phyloP scores from a whole-genome alignment of 2,888 invertebrate species.

The Apotomis turbidana region DNA sequence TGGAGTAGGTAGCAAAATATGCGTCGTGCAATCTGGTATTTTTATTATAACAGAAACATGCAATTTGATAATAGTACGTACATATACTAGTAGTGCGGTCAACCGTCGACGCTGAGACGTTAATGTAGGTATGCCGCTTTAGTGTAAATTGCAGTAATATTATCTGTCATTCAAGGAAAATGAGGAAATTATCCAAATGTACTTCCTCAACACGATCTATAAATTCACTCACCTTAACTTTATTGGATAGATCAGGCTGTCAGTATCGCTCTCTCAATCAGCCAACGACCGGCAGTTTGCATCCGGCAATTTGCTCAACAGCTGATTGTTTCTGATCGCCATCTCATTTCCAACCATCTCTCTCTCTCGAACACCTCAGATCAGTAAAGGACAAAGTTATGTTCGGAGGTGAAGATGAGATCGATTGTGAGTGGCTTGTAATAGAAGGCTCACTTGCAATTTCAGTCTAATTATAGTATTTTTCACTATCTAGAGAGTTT shows the following conservation, averaged over 20 bases:
- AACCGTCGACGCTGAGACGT: background rate
- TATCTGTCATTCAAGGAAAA: slow-evolving; percentile 25
- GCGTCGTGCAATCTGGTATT: too few species aligned
- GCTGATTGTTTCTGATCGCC: slow-evolving; percentile 41
- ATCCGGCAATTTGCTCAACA: slow-evolving; percentile 45
- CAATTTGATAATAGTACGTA: too few species aligned
- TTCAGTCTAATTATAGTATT: slow-evolving; percentile 25
- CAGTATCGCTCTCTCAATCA: slow-evolving; percentile 47
- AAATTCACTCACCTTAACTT: slow-evolving; percentile 34
- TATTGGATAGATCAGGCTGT: slow-evolving; percentile 39
- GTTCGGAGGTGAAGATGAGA: background rate
- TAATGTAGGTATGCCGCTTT: background rate
- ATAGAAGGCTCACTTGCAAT: slow-evolving; percentile 7
- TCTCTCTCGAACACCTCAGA: slow-evolving; percentile 10
- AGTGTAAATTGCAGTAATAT: slow-evolving; percentile 3
- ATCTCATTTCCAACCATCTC: slow-evolving; percentile 26
- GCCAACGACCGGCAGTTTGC: slow-evolving; percentile 41
- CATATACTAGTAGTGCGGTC: too few species aligned
- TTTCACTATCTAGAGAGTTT: slow-evolving; percentile 13
- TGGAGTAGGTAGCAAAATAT: too few species aligned
- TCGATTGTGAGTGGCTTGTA: slow-evolving; percentile 3
- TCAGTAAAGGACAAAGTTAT: slow-evolving; percentile 16
- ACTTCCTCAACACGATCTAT: slow-evolving; percentile 30
- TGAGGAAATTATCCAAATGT: slow-evolving; percentile 30
- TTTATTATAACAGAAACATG: background rate